Conservation (phyloP, 2,888 invertebrate species). For the Meganola albula region DNA sequence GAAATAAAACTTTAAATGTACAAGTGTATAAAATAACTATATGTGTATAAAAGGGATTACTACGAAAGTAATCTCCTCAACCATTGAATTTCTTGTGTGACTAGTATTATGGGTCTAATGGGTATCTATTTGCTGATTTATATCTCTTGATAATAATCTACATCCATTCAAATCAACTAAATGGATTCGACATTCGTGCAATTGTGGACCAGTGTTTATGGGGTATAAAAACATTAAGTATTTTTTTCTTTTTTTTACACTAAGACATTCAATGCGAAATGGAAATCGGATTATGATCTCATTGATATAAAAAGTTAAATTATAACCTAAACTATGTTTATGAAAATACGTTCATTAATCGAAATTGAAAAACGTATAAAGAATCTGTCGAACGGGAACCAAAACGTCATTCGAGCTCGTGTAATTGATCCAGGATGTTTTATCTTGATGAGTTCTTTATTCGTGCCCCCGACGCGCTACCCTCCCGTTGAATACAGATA, state of each 20-base stretch:
- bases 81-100: constrained; percentile 41
- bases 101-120: constrained; percentile 50
- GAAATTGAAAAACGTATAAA: constrained; percentile 45
- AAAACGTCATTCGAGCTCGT: constrained; percentile 62
- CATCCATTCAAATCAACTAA: constrained; percentile 51
- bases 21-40: constrained; percentile 15
- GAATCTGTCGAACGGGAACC: constrained; percentile 57
- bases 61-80: constrained; percentile 22
- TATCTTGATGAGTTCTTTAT: constrained; percentile 74
- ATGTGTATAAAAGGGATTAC: constrained; percentile 24
- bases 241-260: constrained; percentile 30
- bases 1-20: constrained; percentile 24
- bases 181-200: constrained; percentile 47
- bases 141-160: constrained; percentile 59
- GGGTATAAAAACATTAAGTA: constrained; percentile 33
- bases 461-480: constrained; percentile 68
- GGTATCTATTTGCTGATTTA: constrained; percentile 57
- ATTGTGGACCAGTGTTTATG: constrained; percentile 44
- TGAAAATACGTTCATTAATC: constrained; percentile 31
- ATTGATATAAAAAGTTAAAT: constrained; percentile 24
- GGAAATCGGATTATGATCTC: constrained; percentile 37
- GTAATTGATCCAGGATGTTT: constrained; percentile 75
- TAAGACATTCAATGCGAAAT: constrained; percentile 37
- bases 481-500: constrained; percentile 66
- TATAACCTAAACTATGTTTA: constrained; percentile 20